These are phyloP conservation scores for Coelopa frigida DNA, from an alignment of 1,140 invertebrate genomes.

Conservation along the genomic window DNA sequence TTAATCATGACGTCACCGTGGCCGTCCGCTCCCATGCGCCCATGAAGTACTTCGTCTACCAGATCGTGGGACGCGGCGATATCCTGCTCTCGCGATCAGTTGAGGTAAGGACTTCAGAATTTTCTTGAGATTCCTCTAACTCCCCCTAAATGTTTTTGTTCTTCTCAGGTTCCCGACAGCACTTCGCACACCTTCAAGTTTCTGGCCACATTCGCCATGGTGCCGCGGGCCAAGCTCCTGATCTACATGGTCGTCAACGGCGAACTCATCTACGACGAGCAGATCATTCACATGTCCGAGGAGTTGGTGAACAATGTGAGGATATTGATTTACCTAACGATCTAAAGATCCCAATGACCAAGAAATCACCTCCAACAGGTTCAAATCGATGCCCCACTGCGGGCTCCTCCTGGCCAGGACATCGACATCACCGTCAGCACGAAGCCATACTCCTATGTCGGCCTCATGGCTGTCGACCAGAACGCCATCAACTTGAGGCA, in stretches of 20 bases:
- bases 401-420: conserved; percentile 62
- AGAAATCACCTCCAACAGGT: not conserved
- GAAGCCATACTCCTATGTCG: conserved; percentile 80
- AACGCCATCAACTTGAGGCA: conserved; percentile 67
- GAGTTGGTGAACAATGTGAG: conserved; percentile 67
- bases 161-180: conserved; percentile 31
- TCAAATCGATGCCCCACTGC: conserved; percentile 45
- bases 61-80: conserved; percentile 82
- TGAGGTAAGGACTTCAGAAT: conserved; percentile 42
- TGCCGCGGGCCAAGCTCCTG: conserved; percentile 72
- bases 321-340: not conserved
- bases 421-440: conserved; percentile 68
- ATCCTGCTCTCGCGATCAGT: conserved; percentile 66
- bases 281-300: conserved; percentile 72
- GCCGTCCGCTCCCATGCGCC: conserved; percentile 73
- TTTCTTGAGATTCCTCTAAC: not conserved
- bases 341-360: conserved; percentile 2
- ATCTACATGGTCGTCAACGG: conserved; percentile 70
- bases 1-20: conserved; percentile 72
- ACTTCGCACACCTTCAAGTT: conserved; percentile 51
- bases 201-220: conserved; percentile 71
- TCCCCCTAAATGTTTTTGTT: not conserved
- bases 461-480: conserved; percentile 81
- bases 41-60: conserved; percentile 69
- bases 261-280: conserved; percentile 76